These are phyloP conservation scores for Hylomyscus alleni DNA, from an alignment of 2,797 vertebrate genomes.

Conservation along the genomic window DNA sequence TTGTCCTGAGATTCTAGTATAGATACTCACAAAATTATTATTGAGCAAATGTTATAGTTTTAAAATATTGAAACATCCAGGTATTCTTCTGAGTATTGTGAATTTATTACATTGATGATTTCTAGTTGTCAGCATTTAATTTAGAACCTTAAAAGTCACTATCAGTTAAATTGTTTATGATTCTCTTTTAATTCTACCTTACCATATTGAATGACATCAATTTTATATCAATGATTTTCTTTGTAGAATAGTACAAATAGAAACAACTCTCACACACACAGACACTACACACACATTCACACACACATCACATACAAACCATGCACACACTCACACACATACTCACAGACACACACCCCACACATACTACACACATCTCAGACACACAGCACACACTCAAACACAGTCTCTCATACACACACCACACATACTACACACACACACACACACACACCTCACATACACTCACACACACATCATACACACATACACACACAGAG, in stretches of 20 bases:
- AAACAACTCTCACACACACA: too few relatives aligned
- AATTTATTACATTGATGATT: background rate
- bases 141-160: background rate
- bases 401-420: background rate
- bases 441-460: background rate
- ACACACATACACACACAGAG: background rate
- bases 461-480: background rate
- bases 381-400: background rate
- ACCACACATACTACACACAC: background rate
- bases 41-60: background rate
- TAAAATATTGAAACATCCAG: background rate
- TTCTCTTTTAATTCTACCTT: conserved; percentile 22
- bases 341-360: background rate
- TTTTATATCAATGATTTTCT: background rate
- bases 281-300: background rate
- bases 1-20: rapidly evolving
- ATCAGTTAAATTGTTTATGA: background rate
- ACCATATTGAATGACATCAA: background rate
- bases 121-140: background rate
- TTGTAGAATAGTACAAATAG: too few relatives aligned
- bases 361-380: background rate
- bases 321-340: too few relatives aligned
- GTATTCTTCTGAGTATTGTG: background rate
- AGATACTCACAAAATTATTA: background rate
- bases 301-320: background rate